Percentiles rank a stretch among this genome's conserved stretches.
phyloP scores from a whole-genome alignment of 2,888 invertebrate species.

The Therioaphis trifolii region DNA sequence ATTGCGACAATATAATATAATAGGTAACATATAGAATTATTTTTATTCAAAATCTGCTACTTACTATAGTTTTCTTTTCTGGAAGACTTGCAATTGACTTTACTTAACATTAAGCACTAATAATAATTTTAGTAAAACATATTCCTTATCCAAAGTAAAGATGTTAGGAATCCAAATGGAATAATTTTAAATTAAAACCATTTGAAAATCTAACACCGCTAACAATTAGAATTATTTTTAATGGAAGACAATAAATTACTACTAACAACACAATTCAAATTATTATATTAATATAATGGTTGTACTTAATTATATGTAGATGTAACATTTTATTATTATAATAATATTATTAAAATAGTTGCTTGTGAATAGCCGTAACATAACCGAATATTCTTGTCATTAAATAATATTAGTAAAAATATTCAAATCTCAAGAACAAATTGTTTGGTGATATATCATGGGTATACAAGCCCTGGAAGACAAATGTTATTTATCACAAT shows the following conservation, averaged over 20 bases:
- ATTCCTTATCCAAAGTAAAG: not conserved
- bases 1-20: constrained; percentile 24
- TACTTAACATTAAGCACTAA: constrained; percentile 54
- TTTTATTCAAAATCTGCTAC: constrained; percentile 10
- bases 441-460: constrained; percentile 11
- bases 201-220: not conserved
- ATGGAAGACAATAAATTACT: constrained; percentile 47
- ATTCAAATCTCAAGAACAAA: constrained; percentile 34
- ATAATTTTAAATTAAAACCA: not conserved
- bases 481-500: constrained; percentile 59
- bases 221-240: constrained; percentile 17
- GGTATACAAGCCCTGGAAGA: constrained; percentile 47
- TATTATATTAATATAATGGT: constrained; percentile 13
- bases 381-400: constrained; percentile 11
- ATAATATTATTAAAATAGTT: constrained; percentile 23
- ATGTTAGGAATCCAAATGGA: constrained; percentile 1
- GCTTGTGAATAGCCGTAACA: not conserved
- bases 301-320: constrained; percentile 13
- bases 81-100: constrained; percentile 55
- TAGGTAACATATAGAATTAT: constrained; percentile 7
- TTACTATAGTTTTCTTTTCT: constrained; percentile 3
- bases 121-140: not conserved
- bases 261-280: constrained; percentile 29
- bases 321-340: not conserved
- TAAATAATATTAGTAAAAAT: constrained; percentile 6